phyloP scores from a whole-genome alignment of 2,113 vertebrate species.

The Calyptomena viridis region DNA sequence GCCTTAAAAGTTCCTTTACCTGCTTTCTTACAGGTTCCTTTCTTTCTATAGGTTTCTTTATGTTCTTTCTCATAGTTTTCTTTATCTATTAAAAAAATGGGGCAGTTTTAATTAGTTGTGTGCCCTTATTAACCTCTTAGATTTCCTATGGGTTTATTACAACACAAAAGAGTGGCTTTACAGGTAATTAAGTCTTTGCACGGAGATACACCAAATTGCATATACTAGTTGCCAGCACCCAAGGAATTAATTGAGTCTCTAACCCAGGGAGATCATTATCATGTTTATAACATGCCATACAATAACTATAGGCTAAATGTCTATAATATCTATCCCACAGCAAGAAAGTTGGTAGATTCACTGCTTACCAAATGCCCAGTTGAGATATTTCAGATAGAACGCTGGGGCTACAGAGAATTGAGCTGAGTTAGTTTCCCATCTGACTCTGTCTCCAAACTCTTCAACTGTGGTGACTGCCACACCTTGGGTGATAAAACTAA shows the following conservation, averaged over 20 bases:
- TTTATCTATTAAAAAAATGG: neutral
- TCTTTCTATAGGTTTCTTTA: neutral
- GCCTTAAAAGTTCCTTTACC: neutral
- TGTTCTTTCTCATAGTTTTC: neutral
- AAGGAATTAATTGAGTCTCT: neutral
- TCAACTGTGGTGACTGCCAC: neutral
- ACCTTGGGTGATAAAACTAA: neutral
- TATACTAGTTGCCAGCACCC: neutral
- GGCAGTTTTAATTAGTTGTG: neutral
- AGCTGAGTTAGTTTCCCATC: neutral
- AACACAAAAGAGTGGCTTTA: neutral
- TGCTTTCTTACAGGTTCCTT: neutral
- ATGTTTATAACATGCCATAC: neutral
- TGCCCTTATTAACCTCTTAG: neutral
- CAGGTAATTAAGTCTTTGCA: neutral
- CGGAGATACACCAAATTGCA: neutral
- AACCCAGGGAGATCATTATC: slow-evolving; percentile 4
- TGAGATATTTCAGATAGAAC: neutral
- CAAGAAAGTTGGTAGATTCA: neutral
- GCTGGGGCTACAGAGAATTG: neutral
- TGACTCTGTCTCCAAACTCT: neutral
- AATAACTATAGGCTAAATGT: neutral
- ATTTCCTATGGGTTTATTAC: neutral
- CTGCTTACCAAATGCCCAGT: neutral
- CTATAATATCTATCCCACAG: neutral